Evolutionary conservation across 2,113 vertebrate species (phyloP), one percentile per base, ranked within the genome.

Genomic region (Sinocyclocheilus anshuiensis): DNA sequence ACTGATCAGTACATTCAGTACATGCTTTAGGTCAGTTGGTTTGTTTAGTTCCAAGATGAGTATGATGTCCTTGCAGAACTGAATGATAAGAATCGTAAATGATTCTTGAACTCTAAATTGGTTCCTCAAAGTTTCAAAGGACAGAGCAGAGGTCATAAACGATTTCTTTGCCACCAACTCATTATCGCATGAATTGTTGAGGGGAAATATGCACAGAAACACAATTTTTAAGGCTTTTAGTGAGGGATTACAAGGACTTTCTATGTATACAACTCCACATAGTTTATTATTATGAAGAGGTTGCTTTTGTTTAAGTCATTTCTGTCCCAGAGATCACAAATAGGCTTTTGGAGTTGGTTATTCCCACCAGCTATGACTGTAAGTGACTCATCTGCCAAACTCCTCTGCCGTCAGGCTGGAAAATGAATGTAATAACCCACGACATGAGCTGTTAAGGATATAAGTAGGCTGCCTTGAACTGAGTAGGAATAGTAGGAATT

Each of bases 41-140:
- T 82, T 82, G 80, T 69, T 82, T 53, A 33, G 45, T 53, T 69
- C 16, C 10, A 26, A 22, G 78, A 65, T 18, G n/a, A 65, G 36
- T 65, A 29, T 48, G 42, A 69, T 82, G 61, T 82, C 63, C 24
- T 82, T 29, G 42, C n/a, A 71, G 42, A 65, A 81, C 36, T 82
- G 42, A 65, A 48, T 67, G 39, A 48, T 26, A 4, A 81, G 15
- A 26, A 55, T 24, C 42, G 45, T 18, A 78, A 36, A 78, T 61
- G 36, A 26, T 65, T 63, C 20, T 61, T 42, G 55, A 59, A 59
- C 33, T 42, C 9, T 33, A 20, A 22, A 59, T 33, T 36, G 53
- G 50, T 36, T 63, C 57, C 36, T 65, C 33, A 85, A 29, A 50
- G 15, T 48, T 63, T 59, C 24, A 48, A 24, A 45, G 18, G 71